Evolutionary conservation across 2,797 vertebrate genomes (phyloP).

Genomic region (Etheostoma nigrum): DNA sequence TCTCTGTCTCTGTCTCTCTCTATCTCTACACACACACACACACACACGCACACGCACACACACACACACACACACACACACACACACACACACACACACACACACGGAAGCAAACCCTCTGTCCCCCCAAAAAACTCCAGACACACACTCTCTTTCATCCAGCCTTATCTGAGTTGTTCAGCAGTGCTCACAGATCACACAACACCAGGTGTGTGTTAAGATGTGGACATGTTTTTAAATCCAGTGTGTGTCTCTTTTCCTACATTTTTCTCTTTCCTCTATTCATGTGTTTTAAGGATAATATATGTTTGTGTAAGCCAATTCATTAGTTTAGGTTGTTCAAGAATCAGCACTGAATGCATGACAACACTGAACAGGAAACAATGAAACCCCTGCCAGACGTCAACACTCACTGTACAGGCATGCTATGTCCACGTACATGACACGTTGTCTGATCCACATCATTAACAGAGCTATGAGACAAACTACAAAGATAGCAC

Average conservation of each 20-base stretch:
- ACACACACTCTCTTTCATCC: conserved; percentile 26
- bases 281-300: neutral
- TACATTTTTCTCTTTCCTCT: neutral
- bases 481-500: conserved; percentile 21
- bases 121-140: neutral
- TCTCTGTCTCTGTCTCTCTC: neutral
- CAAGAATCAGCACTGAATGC: neutral
- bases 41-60: neutral
- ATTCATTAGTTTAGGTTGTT: neutral
- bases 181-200: conserved; percentile 37
- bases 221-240: conserved; percentile 7
- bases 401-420: conserved; percentile 2
- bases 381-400: neutral
- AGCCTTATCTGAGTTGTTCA: conserved; percentile 44
- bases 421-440: neutral
- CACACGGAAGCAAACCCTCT: conserved; percentile 24
- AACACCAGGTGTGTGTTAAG: conserved; percentile 29
- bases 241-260: neutral
- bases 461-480: conserved; percentile 24
- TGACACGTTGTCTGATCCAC: neutral
- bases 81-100: conserved; percentile 9
- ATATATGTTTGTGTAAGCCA: neutral
- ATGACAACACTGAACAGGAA: no score
- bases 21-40: neutral
- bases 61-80: conserved; percentile 1